Base-by-base conservation (phyloP, 37 sponge, comb jelly and placozoan genomes). In the Spongilla lacustris region DNA sequence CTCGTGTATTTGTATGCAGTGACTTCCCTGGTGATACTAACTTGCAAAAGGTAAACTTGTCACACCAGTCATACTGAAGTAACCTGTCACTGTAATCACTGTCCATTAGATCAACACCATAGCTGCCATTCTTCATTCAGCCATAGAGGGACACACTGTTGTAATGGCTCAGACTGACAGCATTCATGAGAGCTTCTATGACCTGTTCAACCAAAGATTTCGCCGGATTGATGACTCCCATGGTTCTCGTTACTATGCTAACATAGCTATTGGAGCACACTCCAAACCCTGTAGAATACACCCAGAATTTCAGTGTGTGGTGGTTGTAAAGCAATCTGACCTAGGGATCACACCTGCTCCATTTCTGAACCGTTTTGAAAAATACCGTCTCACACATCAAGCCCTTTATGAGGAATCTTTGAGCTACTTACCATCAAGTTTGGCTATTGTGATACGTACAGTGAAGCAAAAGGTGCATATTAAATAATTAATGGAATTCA, bases 101-200 rank as follows among this genome's bases (percentile, higher is more conserved):
- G 27, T 37, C 50, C 34, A 23, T 50, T 78, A 88, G 89, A 76
- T 88, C 19, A 87, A 89, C 74, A 80, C 87, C 8, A 81, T 93
- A 50, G 77, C 90, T 13, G 84, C 88, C 22, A 93, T 93, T 29
- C 48, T 74, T 27, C 90, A 93, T 79, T 89, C 94, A 33, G 94
- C 86, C n/a, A 28, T 69, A 46, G 66, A 84, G 28, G 94, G 94
- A 22, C 76, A 78, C 58, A 93, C 91, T 10, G 89, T 90, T 49
- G 21, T 93, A 12, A 79, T 93, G 81, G 69, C 68, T 81, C 91
- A 93, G 50, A 84, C 89, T 27, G 93, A 92, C 41, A 87, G 81
- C n/a, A 92, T 92, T 69, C 83, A 88, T 69, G 92, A 93, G 74
- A 82, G 90, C 70, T 93, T 93, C 85, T 93, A 93, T 84, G 91